phyloP scores from a whole-genome alignment of 2,113 vertebrate species.

The Setophaga kirtlandii region DNA sequence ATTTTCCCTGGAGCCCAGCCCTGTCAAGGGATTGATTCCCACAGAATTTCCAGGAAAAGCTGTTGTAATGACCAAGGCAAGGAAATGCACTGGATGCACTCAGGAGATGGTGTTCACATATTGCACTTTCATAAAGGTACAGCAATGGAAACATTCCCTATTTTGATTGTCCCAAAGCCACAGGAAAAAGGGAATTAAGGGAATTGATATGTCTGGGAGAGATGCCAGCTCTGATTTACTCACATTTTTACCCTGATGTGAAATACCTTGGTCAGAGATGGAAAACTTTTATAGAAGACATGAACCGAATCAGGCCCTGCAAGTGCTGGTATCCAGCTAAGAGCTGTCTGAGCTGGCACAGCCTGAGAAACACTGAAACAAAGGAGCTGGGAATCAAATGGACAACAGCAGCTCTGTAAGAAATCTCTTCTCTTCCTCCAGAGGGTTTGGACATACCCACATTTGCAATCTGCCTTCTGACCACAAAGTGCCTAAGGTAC shows the following conservation, averaged over 20 bases:
- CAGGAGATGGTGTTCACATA: neutral
- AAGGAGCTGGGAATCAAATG: neutral
- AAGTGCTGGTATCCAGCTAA: conserved; percentile 28
- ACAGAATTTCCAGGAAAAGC: conserved; percentile 63
- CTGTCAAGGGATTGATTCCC: conserved; percentile 56
- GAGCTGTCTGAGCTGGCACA: conserved; percentile 6
- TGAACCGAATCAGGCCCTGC: conserved; percentile 23
- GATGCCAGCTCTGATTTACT: conserved; percentile 76
- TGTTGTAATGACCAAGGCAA: conserved; percentile 19
- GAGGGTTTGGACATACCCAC: neutral
- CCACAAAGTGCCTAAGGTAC: conserved; percentile 56
- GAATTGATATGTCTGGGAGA: conserved; percentile 74
- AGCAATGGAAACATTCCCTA: conserved; percentile 64
- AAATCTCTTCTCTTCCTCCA: conserved; percentile 6
- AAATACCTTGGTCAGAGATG: conserved; percentile 75
- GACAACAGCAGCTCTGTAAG: neutral
- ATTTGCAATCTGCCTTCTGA: conserved; percentile 37
- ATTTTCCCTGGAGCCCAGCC: conserved; percentile 52
- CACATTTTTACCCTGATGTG: conserved; percentile 74
- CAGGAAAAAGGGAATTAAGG: conserved; percentile 65
- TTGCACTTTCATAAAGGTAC: conserved; percentile 60
- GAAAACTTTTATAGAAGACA: conserved; percentile 66
- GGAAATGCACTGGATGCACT: conserved; percentile 31
- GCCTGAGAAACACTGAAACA: neutral
- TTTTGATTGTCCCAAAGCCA: conserved; percentile 79